These are phyloP conservation scores for Blastobasis lacticolella DNA, from an alignment of 2,888 invertebrate genomes.

Conservation along the genomic window DNA sequence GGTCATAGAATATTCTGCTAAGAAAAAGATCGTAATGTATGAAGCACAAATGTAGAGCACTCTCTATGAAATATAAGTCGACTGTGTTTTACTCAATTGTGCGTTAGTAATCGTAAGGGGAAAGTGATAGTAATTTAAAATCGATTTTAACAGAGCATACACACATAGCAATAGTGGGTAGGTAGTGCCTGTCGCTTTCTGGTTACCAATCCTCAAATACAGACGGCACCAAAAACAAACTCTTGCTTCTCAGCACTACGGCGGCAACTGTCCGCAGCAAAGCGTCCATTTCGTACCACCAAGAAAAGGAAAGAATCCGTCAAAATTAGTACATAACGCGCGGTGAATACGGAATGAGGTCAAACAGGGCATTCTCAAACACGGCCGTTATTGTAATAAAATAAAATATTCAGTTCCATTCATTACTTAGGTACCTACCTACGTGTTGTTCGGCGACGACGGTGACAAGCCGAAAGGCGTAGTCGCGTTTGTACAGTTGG, in stretches of 20 bases:
- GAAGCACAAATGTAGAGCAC: too few species aligned
- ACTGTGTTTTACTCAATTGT: too few species aligned
- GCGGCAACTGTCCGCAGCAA: constrained; percentile 42
- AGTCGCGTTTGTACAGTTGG: constrained; percentile 66
- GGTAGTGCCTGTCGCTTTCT: too few species aligned
- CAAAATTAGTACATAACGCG: constrained; percentile 70
- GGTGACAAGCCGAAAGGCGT: constrained; percentile 60
- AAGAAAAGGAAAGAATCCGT: constrained; percentile 62
- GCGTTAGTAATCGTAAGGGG: too few species aligned
- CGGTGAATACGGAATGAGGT: constrained; percentile 70
- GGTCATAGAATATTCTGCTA: too few species aligned
- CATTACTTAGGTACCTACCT: constrained; percentile 44
- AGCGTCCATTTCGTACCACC: constrained; percentile 47
- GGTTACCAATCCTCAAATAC: too few species aligned
- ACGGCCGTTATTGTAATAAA: constrained; percentile 66
- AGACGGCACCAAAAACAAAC: constrained; percentile 24
- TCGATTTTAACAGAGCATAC: too few species aligned
- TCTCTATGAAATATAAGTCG: too few species aligned
- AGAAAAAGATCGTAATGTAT: too few species aligned
- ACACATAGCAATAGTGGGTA: too few species aligned
- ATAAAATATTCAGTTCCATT: constrained; percentile 72
- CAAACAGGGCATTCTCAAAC: constrained; percentile 66
- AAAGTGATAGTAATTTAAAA: too few species aligned
- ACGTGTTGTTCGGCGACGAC: constrained; percentile 41
- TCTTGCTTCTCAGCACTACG: constrained; percentile 26